Evolutionary conservation across 2,113 vertebrate genomes (phyloP).

Genomic region (Chrysochloris asiatica): DNA sequence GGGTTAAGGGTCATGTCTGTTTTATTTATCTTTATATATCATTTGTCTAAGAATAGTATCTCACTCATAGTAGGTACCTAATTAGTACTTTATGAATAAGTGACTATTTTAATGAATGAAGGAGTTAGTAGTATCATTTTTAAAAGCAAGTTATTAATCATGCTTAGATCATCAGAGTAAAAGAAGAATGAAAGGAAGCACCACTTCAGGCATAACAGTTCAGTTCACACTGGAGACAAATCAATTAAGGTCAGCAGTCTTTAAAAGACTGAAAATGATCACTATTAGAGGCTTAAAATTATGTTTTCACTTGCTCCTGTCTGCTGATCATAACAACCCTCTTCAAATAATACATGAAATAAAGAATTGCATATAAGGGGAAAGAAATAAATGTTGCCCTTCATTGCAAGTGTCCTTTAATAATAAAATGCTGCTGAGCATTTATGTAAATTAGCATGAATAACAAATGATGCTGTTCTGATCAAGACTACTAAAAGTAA

Average conservation of each 20-base stretch:
- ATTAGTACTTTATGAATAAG: constrained; percentile 20
- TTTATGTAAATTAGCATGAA: constrained; percentile 62
- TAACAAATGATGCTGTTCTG: constrained; percentile 58
- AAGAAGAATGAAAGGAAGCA: constrained; percentile 11
- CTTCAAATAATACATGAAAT: constrained; percentile 37
- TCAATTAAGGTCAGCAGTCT: constrained; percentile 51
- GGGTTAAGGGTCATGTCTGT: background rate
- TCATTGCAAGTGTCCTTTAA: constrained; percentile 57
- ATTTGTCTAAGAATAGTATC: background rate
- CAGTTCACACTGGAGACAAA: constrained; percentile 26
- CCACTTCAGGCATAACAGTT: background rate
- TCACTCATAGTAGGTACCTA: background rate
- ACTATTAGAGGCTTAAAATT: constrained; percentile 53
- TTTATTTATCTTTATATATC: background rate
- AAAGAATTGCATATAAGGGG: background rate
- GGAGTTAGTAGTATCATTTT: constrained; percentile 1
- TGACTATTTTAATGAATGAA: background rate
- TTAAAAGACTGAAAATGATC: constrained; percentile 30
- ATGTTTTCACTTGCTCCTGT: constrained; percentile 63
- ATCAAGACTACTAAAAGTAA: constrained; percentile 37
- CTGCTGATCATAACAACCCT: constrained; percentile 53
- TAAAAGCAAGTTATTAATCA: constrained; percentile 61
- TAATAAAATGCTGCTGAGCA: background rate
- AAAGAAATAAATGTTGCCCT: background rate
- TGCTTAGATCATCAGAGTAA: constrained; percentile 21